Percentiles rank a stretch among this genome's conserved stretches.
Evolutionary conservation across 2,888 invertebrate species (phyloP).

Genomic region (Disparrhopalites patrizii): DNA sequence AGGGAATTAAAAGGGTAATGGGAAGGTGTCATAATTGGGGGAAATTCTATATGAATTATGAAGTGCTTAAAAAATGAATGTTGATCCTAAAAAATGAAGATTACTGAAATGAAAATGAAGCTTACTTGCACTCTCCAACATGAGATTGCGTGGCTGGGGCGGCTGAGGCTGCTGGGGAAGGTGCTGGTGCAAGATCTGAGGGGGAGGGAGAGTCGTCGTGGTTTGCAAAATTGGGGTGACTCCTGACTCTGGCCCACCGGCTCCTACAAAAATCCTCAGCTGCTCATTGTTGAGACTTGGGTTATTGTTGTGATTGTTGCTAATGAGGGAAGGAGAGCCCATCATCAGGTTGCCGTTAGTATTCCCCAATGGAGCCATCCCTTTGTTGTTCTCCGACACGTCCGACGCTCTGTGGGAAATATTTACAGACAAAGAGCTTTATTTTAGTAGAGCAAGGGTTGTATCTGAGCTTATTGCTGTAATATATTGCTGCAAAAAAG

Average conservation of each 20-base stretch:
- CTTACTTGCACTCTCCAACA: conserved; percentile 18
- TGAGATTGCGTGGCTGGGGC: not conserved
- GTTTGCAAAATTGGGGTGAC: not conserved
- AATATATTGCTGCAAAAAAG: too few species aligned
- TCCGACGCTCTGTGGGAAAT: conserved; percentile 11
- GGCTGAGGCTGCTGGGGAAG: not conserved
- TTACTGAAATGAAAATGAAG: not conserved
- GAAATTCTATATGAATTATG: too few species aligned
- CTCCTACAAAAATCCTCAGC: not conserved
- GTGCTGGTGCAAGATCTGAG: not conserved
- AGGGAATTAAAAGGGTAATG: too few species aligned
- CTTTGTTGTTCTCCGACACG: conserved; percentile 14
- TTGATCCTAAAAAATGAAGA: not conserved
- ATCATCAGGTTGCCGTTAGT: conserved; percentile 13
- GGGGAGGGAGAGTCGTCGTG: conserved; percentile 3
- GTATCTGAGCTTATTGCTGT: too few species aligned
- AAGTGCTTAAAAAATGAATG: too few species aligned
- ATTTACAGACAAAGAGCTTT: too few species aligned
- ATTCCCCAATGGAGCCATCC: conserved; percentile 6
- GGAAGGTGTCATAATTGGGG: too few species aligned
- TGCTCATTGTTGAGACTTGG: too few species aligned
- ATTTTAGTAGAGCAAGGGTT: too few species aligned
- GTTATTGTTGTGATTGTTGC: conserved; percentile 7
- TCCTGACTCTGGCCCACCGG: not conserved
- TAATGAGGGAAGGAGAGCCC: not conserved